Conservation (phyloP, 2,113 vertebrate species). For the Carassius gibelio region DNA sequence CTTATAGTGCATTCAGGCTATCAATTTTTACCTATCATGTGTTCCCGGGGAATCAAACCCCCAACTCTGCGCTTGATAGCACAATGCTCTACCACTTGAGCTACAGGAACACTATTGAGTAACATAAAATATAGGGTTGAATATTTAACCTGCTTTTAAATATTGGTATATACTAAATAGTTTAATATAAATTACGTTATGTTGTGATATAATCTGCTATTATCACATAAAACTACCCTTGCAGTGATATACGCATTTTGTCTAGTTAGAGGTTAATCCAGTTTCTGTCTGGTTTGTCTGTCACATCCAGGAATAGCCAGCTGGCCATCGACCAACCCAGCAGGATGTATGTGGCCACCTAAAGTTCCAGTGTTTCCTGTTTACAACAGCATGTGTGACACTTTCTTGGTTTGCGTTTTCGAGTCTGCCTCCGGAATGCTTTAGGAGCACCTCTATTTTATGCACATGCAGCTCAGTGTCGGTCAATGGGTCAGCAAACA, state of each 20-base stretch:
- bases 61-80: no score
- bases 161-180: background rate
- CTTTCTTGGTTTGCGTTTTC: slow-evolving; percentile 59
- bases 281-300: slow-evolving; percentile 33
- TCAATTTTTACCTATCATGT: no score
- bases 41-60: no score
- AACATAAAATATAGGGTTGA: no score
- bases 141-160: background rate
- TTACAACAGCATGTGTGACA: slow-evolving; percentile 69
- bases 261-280: slow-evolving; percentile 3
- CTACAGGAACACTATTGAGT: no score
- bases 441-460: slow-evolving; percentile 11
- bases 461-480: background rate
- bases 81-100: no score
- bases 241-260: background rate
- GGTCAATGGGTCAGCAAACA: slow-evolving; percentile 15
- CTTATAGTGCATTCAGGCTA: no score
- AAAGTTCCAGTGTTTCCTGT: slow-evolving; percentile 73
- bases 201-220: background rate
- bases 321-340: slow-evolving; percentile 56
- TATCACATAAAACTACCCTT: background rate
- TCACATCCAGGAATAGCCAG: slow-evolving; percentile 68
- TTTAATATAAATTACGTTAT: background rate
- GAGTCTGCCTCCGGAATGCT: slow-evolving; percentile 9
- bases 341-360: slow-evolving; percentile 68